Evolutionary conservation across 2,888 invertebrate genomes (phyloP), one percentile per base, ranked within the genome.

Genomic region (Chloroclysta siterata): DNA sequence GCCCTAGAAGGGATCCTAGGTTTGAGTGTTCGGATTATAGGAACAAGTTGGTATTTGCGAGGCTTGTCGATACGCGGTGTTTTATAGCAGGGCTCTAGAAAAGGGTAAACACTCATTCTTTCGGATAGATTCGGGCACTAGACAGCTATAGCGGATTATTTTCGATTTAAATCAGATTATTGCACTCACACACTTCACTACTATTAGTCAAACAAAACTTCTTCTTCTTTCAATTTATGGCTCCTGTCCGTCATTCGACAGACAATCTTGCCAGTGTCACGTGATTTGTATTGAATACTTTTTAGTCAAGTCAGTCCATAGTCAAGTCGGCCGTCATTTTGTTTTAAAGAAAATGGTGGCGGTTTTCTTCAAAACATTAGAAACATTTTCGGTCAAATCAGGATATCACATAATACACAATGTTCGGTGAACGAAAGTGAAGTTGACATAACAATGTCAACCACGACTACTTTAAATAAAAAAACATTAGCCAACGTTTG

Each of bases 21-120:
- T 51, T 15, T 41, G 29, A 51, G 15, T 51, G 50, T 51, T 7
- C 10, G 3, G 11, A 6, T 17, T 6, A 17, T n/a, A 17, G 29
- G 44, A 4, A 28, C 8, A 29, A 14, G 7, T 33, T 11, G 42
- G 22, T 10, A 42, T 50, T 44, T 55, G 60, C 60, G 60, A 61
- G 60, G 60, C 60, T 61, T 55, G 42, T 61, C 22, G 33, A 33
- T 13, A 60, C 42, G 54, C 60, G 60, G 53, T 53, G 11, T 39
- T 6, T 47, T 41, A 28, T 13, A 0, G 59, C 22, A 33, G 17
- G 36, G 46, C 46, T 6, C 17, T 46, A 41, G n/a, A 15, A 15
- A 4, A 11, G 17, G 15, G 15, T 4, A n/a, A 11, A 29, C 53
- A 44, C 44, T 54, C 44, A 54, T 10, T 15, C n/a, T 48, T 22